Conservation (phyloP, 2,797 vertebrate species). For the Eospalax fontanierii region DNA sequence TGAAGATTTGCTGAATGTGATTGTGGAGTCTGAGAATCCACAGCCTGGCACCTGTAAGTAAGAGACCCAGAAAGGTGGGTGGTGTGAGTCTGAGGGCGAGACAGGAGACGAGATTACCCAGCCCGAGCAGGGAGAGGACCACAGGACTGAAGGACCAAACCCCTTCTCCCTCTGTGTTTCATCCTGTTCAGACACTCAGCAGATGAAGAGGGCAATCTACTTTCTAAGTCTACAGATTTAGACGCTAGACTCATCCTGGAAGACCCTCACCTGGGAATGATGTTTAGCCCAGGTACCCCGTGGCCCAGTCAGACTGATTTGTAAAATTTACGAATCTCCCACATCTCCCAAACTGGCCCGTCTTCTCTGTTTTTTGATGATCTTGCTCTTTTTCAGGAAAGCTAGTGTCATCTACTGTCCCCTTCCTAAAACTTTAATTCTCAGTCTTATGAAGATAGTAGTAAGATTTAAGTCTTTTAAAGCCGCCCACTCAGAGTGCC, state of each 20-base stretch:
- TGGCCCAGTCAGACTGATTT: background rate
- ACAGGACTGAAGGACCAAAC: background rate
- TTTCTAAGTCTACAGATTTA: background rate
- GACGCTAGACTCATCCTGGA: background rate
- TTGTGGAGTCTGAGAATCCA: no score
- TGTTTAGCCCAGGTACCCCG: background rate
- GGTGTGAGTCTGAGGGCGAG: fast-evolving
- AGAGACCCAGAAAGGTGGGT: background rate
- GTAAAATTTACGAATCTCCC: background rate
- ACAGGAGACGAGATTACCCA: background rate
- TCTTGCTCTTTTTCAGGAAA: background rate
- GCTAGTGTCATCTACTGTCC: background rate
- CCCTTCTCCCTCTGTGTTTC: no score
- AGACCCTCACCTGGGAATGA: background rate
- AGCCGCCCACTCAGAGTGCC: background rate
- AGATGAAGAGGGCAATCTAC: no score
- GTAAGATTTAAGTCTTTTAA: no score
- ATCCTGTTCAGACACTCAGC: background rate
- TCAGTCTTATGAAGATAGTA: background rate
- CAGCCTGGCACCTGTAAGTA: background rate
- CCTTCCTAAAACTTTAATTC: background rate
- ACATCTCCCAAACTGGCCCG: background rate
- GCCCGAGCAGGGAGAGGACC: background rate
- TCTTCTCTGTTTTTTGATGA: background rate
- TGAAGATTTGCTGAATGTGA: no score